Evolutionary conservation across 2,113 vertebrate species (phyloP), one percentile per base, ranked within the genome.

Genomic region (Oenanthe oenanthe): DNA sequence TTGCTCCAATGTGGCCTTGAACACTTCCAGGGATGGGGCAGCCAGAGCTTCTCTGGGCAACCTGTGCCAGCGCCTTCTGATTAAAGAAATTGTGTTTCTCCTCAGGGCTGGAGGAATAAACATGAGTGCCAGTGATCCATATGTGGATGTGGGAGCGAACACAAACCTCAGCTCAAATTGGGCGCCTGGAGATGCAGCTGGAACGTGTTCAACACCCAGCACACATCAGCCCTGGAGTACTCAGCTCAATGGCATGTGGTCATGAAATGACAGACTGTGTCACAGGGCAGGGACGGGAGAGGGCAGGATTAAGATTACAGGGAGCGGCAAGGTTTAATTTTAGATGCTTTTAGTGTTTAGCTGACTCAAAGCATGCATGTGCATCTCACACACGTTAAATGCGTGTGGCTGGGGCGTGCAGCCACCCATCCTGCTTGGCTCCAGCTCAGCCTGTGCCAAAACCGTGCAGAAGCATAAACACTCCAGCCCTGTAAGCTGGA

Each of bases 171-270:
- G 18, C 65, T 78, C 12, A 2, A 54, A n/a, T 9, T 0, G 28
- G 47, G 61, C 0, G 28, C 42, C 73, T 16, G 58, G 32, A 56
- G 83, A 56, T 5, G 68, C 54, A 7, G 38, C 56, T 92, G 95
- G 94, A 88, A 60, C 4, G 0, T 0, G 4, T 47, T 71, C 93
- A 82, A 65, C 9, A 5, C 54, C 48, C 67, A 34, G 51, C 3
- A 12, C 17, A 24, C 75, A 86, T 18, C 88, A 88, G 66, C 63
- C 74, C 57, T 2, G 4, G 19, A 25, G 90, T 78, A 91, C 89
- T 95, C 93, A 94, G 93, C 14, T 3, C 75, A 74, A 84, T 85
- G 94, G 91, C 88, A 94, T 51, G 93, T 2, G 43, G 60, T 85
- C 63, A 3, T 13, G 81, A 85, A 82, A 89, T 85, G 87, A 92